phyloP scores from a whole-genome alignment of 2,797 vertebrate genomes.

The Amblyopsis hoosieri region DNA sequence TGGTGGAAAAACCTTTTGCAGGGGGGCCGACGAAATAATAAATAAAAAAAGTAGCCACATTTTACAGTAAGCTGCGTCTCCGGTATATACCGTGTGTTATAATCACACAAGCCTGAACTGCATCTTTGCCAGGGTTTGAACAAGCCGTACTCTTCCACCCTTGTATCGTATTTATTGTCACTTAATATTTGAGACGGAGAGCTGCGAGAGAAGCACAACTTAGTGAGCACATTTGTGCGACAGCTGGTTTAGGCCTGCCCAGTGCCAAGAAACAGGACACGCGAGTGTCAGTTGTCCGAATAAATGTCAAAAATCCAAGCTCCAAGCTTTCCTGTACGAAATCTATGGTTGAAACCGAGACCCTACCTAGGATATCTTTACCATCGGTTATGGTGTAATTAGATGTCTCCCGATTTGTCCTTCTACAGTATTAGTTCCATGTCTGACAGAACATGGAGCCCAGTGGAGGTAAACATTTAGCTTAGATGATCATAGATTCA shows the following conservation, averaged over 20 bases:
- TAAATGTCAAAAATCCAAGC: slow-evolving; percentile 50
- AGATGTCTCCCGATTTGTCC: slow-evolving; percentile 12
- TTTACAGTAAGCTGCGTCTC: slow-evolving; percentile 15
- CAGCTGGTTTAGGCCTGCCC: slow-evolving; percentile 47
- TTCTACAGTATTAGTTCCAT: slow-evolving; percentile 3
- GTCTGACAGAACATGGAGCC: slow-evolving; percentile 39
- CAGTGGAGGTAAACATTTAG: slow-evolving; percentile 37
- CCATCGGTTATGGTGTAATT: slow-evolving; percentile 7
- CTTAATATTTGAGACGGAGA: slow-evolving; percentile 28
- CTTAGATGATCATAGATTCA: slow-evolving; percentile 51
- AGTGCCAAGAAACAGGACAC: slow-evolving; percentile 42
- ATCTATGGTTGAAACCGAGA: slow-evolving; percentile 32
- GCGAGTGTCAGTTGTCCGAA: slow-evolving; percentile 46
- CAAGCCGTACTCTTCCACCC: not conserved
- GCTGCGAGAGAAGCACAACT: slow-evolving; percentile 25
- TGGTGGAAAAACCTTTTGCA: slow-evolving; percentile 24
- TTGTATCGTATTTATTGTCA: slow-evolving; percentile 26
- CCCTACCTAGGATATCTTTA: slow-evolving; percentile 13
- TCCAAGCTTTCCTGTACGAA: slow-evolving; percentile 29
- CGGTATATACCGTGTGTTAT: slow-evolving; percentile 24
- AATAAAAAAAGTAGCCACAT: slow-evolving; percentile 21
- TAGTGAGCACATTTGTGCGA: slow-evolving; percentile 21
- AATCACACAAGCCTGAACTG: slow-evolving; percentile 2
- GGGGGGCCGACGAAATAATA: slow-evolving; percentile 20
- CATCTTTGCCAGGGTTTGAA: not conserved